Evolutionary conservation across 2,113 vertebrate genomes (phyloP).

Genomic region (Dissostichus mawsoni): DNA sequence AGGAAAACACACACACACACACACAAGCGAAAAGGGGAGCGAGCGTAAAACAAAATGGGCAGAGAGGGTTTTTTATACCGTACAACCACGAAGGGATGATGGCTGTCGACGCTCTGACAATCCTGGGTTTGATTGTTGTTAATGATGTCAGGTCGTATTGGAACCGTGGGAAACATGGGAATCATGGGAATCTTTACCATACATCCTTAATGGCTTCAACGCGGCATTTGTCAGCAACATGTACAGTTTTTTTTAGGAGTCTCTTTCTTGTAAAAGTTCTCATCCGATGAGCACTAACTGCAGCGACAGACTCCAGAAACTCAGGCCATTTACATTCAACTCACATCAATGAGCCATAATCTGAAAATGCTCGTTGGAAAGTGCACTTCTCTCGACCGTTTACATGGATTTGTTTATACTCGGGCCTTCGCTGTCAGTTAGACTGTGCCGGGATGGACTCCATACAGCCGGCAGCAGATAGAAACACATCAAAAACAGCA

Average conservation of each 20-base stretch:
- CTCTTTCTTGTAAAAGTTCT: not conserved
- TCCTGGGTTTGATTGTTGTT: not conserved
- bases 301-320: not conserved
- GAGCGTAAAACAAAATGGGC: not conserved
- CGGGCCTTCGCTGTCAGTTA: not conserved
- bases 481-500: not conserved
- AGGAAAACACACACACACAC: not conserved
- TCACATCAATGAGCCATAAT: not conserved
- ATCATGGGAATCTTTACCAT: not conserved
- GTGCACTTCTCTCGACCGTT: not conserved
- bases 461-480: not conserved
- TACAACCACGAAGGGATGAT: conserved; percentile 3
- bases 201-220: not conserved
- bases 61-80: not conserved
- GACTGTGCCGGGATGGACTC: not conserved
- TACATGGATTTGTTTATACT: not conserved
- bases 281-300: not conserved
- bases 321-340: conserved; percentile 24
- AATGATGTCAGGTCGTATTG: too few relatives aligned
- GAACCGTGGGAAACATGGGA: not conserved
- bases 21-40: not conserved
- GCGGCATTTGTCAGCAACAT: not conserved
- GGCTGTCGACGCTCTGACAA: conserved; percentile 3
- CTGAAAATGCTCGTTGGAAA: conserved; percentile 12
- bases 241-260: conserved; percentile 16